These are phyloP conservation scores for Melanogrammus aeglefinus DNA, from an alignment of 2,797 vertebrate genomes.

Conservation along the genomic window DNA sequence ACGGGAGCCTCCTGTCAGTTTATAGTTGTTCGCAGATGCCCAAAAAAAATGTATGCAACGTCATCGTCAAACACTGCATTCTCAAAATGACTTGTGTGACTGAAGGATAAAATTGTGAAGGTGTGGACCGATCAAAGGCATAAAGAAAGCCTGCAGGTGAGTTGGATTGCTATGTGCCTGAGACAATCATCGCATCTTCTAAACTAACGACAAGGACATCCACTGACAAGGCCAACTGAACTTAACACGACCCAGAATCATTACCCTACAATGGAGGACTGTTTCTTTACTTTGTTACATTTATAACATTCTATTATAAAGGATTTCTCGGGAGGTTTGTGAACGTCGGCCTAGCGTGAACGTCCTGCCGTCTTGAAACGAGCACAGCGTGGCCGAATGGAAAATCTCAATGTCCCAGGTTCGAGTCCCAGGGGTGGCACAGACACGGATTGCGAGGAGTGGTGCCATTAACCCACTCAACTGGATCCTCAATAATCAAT, in stretches of 20 bases:
- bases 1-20: too few relatives aligned
- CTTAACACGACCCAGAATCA: not conserved
- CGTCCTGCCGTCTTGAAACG: too few relatives aligned
- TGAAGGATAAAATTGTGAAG: too few relatives aligned
- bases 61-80: not conserved
- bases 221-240: not conserved
- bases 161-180: too few relatives aligned
- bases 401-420: not conserved
- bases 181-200: not conserved
- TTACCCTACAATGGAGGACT: not conserved
- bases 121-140: too few relatives aligned
- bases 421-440: not conserved
- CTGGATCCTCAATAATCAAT: not conserved
- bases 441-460: not conserved
- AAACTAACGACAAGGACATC: not conserved
- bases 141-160: too few relatives aligned
- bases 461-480: not conserved
- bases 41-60: too few relatives aligned
- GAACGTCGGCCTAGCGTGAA: not conserved
- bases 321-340: not conserved
- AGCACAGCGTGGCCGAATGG: not conserved
- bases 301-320: not conserved
- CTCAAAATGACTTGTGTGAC: not conserved
- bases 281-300: too few relatives aligned
- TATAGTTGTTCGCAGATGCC: too few relatives aligned